phyloP scores from a whole-genome alignment of 2,888 invertebrate genomes.

The Sisyra terminalis region DNA sequence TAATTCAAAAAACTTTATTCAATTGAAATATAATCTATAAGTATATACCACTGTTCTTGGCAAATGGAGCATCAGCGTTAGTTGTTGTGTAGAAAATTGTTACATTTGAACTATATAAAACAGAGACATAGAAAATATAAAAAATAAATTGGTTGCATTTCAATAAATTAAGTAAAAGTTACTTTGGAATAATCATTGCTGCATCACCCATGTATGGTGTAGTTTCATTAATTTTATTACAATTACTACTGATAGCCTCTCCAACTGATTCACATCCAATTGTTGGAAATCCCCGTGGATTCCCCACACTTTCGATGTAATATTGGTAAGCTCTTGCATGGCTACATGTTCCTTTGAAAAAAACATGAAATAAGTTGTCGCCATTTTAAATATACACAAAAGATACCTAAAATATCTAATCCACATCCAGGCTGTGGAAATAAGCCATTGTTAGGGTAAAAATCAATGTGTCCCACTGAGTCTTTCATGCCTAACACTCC shows the following conservation, averaged over 20 bases:
- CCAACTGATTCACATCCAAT: conserved; percentile 19
- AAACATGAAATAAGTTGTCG: not conserved
- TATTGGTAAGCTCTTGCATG: conserved; percentile 22
- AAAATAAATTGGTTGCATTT: not conserved
- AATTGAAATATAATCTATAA: no score
- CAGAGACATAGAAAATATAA: no score
- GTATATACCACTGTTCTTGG: no score
- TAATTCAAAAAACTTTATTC: no score
- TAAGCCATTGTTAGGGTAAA: conserved; percentile 27
- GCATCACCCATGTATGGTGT: conserved; percentile 20
- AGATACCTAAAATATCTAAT: conserved; percentile 11
- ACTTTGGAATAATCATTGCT: conserved; percentile 18
- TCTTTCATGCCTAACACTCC: conserved; percentile 23
- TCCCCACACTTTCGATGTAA: conserved; percentile 22
- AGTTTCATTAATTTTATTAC: conserved; percentile 12
- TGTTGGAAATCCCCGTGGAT: conserved; percentile 17
- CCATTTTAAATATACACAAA: not conserved
- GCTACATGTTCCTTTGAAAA: conserved; percentile 22
- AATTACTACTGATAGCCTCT: conserved; percentile 18
- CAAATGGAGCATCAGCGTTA: no score
- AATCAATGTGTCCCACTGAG: conserved; percentile 25
- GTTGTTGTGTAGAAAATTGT: no score
- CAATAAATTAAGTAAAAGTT: not conserved
- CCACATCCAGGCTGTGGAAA: conserved; percentile 25
- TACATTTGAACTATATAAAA: no score